Evolutionary conservation across 1,140 invertebrate genomes (phyloP).

Genomic region (Oreohelix idahoensis): DNA sequence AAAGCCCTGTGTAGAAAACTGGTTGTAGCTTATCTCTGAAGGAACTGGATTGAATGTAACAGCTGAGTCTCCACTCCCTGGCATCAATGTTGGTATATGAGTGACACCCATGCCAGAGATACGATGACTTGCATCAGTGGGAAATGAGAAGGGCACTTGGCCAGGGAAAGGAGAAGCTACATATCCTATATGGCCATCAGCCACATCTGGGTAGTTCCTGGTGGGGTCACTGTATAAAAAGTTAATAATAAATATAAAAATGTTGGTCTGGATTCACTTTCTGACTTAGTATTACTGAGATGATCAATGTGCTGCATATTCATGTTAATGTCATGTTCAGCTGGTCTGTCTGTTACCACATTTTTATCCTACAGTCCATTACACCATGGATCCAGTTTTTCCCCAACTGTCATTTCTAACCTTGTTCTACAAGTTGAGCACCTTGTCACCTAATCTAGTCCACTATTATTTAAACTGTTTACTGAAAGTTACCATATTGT

Average conservation of each 20-base stretch:
- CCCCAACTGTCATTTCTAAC: too few relatives aligned
- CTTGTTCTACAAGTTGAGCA: too few relatives aligned
- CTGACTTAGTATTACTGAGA: too few relatives aligned
- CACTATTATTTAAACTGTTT: too few relatives aligned
- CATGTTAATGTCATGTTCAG: too few relatives aligned
- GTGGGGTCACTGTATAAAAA: not conserved
- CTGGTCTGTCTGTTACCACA: too few relatives aligned
- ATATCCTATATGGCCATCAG: not conserved
- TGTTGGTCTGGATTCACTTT: too few relatives aligned
- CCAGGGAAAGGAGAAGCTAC: not conserved
- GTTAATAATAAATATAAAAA: not conserved
- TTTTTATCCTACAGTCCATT: too few relatives aligned
- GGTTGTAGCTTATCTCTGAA: conserved; percentile 34
- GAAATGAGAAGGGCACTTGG: conserved; percentile 10
- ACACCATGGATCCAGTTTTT: too few relatives aligned
- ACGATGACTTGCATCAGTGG: conserved; percentile 24
- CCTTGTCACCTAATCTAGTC: too few relatives aligned
- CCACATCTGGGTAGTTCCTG: not conserved
- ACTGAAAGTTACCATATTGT: too few relatives aligned
- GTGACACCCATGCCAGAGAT: conserved; percentile 15
- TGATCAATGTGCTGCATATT: too few relatives aligned
- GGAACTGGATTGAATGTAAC: conserved; percentile 41
- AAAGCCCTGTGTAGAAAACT: not conserved
- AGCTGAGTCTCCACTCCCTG: conserved; percentile 33
- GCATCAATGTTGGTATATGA: conserved; percentile 26